Evolutionary conservation across 1,140 invertebrate species (phyloP).

Genomic region (Periplaneta americana): DNA sequence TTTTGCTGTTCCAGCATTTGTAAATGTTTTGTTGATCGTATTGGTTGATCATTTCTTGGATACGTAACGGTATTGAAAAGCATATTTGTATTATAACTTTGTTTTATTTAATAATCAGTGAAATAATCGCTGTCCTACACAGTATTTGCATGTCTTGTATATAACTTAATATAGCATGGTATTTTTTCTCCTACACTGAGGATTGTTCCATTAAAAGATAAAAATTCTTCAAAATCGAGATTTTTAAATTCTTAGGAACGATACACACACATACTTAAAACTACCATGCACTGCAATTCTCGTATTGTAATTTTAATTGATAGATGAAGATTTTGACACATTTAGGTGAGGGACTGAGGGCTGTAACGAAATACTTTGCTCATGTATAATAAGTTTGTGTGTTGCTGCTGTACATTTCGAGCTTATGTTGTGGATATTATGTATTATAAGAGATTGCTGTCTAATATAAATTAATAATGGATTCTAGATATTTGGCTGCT

Average conservation of each 20-base stretch:
- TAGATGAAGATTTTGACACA: not conserved
- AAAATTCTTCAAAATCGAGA: not conserved
- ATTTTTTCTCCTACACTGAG: not conserved
- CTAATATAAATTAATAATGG: not conserved
- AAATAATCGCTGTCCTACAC: not conserved
- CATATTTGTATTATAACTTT: not conserved
- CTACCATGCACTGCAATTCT: not conserved
- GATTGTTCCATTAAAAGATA: not conserved
- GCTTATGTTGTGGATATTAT: not conserved
- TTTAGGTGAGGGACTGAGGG: not conserved
- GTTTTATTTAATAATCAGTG: not conserved
- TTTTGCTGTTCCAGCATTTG: not conserved
- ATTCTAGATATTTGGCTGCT: not conserved
- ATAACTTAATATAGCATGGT: not conserved
- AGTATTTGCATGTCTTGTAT: not conserved
- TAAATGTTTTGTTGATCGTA: not conserved
- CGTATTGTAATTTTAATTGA: not conserved
- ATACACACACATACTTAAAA: not conserved
- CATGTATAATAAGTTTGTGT: not conserved
- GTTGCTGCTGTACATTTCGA: not conserved
- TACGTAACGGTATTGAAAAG: not conserved
- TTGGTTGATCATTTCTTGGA: not conserved
- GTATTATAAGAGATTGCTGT: not conserved
- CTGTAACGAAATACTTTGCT: not conserved
- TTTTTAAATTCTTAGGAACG: not conserved